Conservation (phyloP, 1,140 invertebrate genomes). For the Oedothorax gibbosus region DNA sequence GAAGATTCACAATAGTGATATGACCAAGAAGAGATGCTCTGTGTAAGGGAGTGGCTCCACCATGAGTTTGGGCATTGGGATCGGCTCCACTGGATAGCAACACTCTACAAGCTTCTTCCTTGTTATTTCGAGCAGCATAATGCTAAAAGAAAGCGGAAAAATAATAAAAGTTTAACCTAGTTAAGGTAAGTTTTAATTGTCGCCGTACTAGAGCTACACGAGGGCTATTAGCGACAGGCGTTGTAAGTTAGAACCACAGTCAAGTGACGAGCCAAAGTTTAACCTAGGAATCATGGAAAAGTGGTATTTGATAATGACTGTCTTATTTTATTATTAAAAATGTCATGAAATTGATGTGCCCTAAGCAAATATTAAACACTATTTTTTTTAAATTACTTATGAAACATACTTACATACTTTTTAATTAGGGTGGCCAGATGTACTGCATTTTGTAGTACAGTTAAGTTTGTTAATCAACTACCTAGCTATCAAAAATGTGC, state of each 20-base stretch:
- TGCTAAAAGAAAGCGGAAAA: slow-evolving; percentile 72
- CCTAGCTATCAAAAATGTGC: no score
- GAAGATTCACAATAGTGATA: slow-evolving; percentile 74
- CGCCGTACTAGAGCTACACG: no score
- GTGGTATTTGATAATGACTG: no score
- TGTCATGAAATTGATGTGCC: neutral
- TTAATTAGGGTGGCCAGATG: no score
- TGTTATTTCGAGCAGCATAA: slow-evolving; percentile 85
- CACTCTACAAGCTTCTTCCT: slow-evolving; percentile 77
- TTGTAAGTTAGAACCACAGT: neutral
- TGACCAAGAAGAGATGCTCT: slow-evolving; percentile 80
- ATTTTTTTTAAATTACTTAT: no score
- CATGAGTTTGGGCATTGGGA: slow-evolving; percentile 81
- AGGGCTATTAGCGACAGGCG: neutral
- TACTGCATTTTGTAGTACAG: no score
- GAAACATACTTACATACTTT: no score
- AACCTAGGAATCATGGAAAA: neutral
- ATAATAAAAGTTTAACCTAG: neutral
- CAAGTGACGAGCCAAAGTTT: neutral
- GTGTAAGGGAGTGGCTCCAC: slow-evolving; percentile 82
- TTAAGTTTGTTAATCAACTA: no score
- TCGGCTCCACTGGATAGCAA: slow-evolving; percentile 78
- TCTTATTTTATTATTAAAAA: no score
- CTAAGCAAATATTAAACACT: no score
- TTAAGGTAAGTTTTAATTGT: neutral